Evolutionary conservation across 1,140 invertebrate species (phyloP).

Genomic region (Trigoniulus corallinus): DNA sequence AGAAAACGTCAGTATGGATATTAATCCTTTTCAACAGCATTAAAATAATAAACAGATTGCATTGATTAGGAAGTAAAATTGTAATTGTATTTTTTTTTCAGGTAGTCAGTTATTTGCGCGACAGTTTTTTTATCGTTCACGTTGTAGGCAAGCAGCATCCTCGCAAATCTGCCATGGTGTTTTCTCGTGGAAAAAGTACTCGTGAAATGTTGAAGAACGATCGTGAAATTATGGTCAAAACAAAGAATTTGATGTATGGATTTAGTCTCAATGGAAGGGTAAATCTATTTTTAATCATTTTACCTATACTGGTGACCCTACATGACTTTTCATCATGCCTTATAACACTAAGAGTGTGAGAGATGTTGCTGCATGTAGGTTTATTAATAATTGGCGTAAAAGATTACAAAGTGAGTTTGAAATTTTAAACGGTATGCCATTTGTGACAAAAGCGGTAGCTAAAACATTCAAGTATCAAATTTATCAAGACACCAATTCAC

Average conservation of each 20-base stretch:
- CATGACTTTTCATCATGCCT: too few species aligned
- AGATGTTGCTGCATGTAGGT: too few species aligned
- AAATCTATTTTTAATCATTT: background rate
- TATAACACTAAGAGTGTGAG: too few species aligned
- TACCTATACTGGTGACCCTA: too few species aligned
- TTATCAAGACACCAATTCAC: too few species aligned
- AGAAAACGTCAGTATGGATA: constrained; percentile 1
- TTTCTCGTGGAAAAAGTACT: constrained; percentile 18
- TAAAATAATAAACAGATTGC: background rate
- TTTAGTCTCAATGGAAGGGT: constrained; percentile 20
- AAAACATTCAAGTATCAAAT: too few species aligned
- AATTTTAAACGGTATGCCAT: too few species aligned
- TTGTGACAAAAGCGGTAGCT: too few species aligned
- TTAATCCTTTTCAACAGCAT: background rate
- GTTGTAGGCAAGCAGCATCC: constrained; percentile 35
- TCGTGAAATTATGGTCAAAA: constrained; percentile 18
- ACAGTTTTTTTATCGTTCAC: constrained; percentile 31
- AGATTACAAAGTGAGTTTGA: too few species aligned
- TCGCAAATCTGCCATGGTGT: constrained; percentile 20
- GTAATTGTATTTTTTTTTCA: constrained; percentile 15
- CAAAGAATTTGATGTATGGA: constrained; percentile 15
- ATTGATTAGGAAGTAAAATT: too few species aligned
- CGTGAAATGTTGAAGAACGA: constrained; percentile 25
- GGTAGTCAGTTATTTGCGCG: constrained; percentile 33
- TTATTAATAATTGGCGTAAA: too few species aligned